phyloP scores from a whole-genome alignment of 2,797 vertebrate genomes.

The Staurois parvus region DNA sequence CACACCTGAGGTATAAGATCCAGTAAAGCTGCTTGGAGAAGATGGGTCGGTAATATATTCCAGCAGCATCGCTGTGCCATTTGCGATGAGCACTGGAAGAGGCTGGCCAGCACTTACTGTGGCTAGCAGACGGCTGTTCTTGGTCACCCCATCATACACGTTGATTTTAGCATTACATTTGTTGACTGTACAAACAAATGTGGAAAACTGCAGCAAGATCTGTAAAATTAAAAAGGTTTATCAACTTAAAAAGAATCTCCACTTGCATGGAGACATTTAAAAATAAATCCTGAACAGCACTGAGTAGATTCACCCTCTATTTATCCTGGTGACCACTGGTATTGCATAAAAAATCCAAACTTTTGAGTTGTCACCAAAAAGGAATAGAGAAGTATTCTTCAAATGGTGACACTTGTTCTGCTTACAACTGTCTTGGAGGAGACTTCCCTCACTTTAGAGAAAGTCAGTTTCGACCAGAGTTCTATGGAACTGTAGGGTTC shows the following conservation, averaged over 20 bases:
- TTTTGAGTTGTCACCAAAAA: no score
- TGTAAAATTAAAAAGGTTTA: neutral
- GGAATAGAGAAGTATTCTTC: no score
- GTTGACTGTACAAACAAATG: neutral
- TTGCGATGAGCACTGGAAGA: neutral
- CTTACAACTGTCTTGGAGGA: no score
- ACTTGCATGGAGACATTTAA: no score
- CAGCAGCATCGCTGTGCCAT: neutral
- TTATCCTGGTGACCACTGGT: no score
- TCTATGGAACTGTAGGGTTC: no score
- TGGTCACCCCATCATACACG: conserved; percentile 13
- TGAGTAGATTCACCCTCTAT: no score
- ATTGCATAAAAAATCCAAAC: no score
- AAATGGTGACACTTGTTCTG: no score
- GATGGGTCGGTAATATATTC: neutral
- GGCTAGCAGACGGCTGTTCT: neutral
- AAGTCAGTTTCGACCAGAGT: no score
- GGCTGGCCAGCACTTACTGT: neutral
- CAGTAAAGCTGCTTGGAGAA: neutral
- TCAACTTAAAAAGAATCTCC: neutral
- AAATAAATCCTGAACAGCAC: no score
- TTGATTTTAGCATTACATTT: neutral
- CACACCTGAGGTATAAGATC: conserved; percentile 19
- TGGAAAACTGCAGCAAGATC: neutral
- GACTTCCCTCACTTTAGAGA: no score